These are phyloP conservation scores for Leucoraja erinaceus DNA, from an alignment of 2,113 vertebrate species.

Conservation along the genomic window DNA sequence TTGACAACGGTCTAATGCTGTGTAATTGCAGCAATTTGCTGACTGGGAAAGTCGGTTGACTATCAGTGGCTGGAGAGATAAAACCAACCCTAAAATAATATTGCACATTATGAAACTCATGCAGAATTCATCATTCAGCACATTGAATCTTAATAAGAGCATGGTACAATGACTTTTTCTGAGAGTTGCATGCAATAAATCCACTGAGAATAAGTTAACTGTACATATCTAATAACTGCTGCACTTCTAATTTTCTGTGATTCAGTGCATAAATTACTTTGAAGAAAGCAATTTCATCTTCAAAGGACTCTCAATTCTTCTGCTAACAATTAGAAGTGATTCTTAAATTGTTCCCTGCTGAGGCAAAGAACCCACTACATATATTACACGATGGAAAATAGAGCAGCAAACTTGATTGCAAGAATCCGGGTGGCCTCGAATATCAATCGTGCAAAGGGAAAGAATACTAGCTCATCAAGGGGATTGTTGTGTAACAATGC, in stretches of 20 bases:
- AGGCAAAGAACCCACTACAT: neutral
- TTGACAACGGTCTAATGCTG: neutral
- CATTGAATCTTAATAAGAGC: neutral
- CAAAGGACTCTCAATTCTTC: neutral
- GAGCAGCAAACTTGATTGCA: neutral
- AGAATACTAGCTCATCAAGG: neutral
- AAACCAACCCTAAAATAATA: neutral
- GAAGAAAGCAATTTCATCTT: neutral
- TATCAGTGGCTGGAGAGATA: neutral
- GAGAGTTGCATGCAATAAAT: neutral
- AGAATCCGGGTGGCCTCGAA: neutral
- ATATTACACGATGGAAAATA: neutral
- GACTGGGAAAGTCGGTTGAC: neutral
- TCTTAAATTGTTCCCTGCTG: neutral
- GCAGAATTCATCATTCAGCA: neutral
- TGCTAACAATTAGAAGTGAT: neutral
- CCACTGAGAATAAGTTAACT: neutral
- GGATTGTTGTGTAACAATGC: neutral
- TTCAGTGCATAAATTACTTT: neutral
- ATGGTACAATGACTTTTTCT: neutral
- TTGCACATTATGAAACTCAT: neutral
- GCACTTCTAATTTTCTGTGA: neutral
- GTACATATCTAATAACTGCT: neutral
- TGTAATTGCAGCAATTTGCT: neutral
- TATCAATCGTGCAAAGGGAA: neutral